phyloP scores from a whole-genome alignment of 2,888 invertebrate species.

The Leptinotarsa juncta region DNA sequence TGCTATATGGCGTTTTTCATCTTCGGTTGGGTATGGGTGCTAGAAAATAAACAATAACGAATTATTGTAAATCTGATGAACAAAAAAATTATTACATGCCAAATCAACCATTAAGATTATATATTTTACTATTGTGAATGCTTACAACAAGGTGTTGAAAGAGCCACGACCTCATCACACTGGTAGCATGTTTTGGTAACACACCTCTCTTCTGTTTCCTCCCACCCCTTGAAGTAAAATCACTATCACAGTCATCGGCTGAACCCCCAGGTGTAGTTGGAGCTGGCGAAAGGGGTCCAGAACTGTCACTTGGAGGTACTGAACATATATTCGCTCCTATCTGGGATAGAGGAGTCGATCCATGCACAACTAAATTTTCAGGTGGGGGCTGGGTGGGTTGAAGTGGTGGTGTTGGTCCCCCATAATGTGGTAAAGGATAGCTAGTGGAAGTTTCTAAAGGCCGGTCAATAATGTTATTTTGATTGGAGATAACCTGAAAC shows the following conservation, averaged over 20 bases:
- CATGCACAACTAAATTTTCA: constrained; percentile 74
- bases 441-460: constrained; percentile 59
- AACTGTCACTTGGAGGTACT: constrained; percentile 68
- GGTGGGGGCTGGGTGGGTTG: constrained; percentile 62
- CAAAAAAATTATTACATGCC: neutral
- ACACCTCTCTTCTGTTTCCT: constrained; percentile 87
- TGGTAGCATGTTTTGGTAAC: constrained; percentile 94
- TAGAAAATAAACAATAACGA: constrained; percentile 62
- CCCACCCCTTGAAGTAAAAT: constrained; percentile 62
- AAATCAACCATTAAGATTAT: neutral
- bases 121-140: constrained; percentile 37
- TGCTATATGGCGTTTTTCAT: constrained; percentile 91
- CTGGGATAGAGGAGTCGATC: constrained; percentile 88
- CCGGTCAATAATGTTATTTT: constrained; percentile 51
- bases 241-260: constrained; percentile 71
- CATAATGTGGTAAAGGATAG: constrained; percentile 57
- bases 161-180: constrained; percentile 95
- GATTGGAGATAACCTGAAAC: constrained; percentile 60
- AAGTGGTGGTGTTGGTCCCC: constrained; percentile 56
- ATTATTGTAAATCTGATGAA: neutral
- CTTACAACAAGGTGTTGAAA: constrained; percentile 95
- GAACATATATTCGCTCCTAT: constrained; percentile 78
- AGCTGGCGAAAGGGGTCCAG: constrained; percentile 71
- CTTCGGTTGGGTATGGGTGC: constrained; percentile 97
- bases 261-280: constrained; percentile 72